Evolutionary conservation across 2,113 vertebrate species (phyloP), one percentile per base, ranked within the genome.

Genomic region (Paradoxurus hermaphroditus): DNA sequence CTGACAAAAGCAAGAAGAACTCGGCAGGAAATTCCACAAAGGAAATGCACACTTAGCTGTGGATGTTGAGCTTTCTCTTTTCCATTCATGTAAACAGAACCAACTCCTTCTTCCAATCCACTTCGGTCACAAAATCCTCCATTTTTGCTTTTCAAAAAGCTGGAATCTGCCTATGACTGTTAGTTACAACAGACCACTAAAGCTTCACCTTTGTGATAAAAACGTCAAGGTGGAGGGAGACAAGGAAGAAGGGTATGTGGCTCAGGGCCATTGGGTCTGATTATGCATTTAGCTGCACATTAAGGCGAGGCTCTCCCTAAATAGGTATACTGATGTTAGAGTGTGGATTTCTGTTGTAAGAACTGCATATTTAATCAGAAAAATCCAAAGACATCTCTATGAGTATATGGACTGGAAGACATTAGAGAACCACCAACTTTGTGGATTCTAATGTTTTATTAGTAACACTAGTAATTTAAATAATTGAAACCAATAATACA

Each of bases 201-300:
- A 44, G 72, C 5, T 41, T 34, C 29, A 44, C 9, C 14, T 49
- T 56, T 27, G 27, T 77, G 25, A 82, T 1, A 65, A 19, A 59
- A 73, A 67, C 13, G 67, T 86, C 21, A 84, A 68, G 46, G 59
- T 5, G 31, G 18, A 75, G 73, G n/a, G 11, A 34, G 4, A 63
- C 2, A 31, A 2, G 2, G 27, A 19, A 13, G 15, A 10, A n/a
- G 27, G 29, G 18, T 8, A 4, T 1, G 1, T 2, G 31, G 59
- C 36, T 16, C 0, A 5, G 34, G 15, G 56, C 1, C 73, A 19
- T 0, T 3, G 11, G 27, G 14, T 29, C 62, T 34, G 29, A 62
- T 3, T 13, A 36, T 27, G 23, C 21, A 72, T 53, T 23, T 4
- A 19, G 73, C 39, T 49, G 19, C n/a, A 49, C 31, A 3, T 1